Percentiles rank a stretch among this genome's conserved stretches.
Evolutionary conservation across 2,113 vertebrate species (phyloP).

Genomic region (Eudyptes chrysolophus): DNA sequence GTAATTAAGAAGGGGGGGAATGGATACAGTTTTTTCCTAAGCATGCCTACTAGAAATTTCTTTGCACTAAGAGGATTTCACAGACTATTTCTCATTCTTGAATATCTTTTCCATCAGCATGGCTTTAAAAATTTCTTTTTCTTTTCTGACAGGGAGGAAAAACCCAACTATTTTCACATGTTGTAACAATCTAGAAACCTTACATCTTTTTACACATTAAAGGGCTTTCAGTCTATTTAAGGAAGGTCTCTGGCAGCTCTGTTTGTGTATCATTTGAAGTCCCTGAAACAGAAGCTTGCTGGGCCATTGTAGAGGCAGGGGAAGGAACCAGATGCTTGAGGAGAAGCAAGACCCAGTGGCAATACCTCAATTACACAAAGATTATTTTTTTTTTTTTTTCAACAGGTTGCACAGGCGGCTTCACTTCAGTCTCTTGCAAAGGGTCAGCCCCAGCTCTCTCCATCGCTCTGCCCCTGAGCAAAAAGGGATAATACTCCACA

Average conservation of each 20-base stretch:
- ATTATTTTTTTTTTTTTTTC: not conserved
- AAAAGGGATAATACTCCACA: not conserved
- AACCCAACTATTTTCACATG: not conserved
- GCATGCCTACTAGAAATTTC: not conserved
- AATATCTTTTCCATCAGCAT: not conserved
- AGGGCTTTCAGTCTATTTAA: not conserved
- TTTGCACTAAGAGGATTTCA: not conserved
- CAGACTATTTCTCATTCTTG: not conserved
- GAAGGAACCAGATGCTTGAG: not conserved
- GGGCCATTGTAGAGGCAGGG: too few relatives aligned
- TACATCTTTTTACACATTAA: not conserved
- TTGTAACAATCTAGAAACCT: not conserved
- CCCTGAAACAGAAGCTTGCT: not conserved
- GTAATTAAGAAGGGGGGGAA: not conserved
- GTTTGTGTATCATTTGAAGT: too few relatives aligned
- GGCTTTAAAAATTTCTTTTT: not conserved
- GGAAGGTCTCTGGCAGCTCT: not conserved
- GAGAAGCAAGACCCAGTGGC: not conserved
- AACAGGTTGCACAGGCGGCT: fast-evolving
- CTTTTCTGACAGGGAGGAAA: not conserved
- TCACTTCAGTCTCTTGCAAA: not conserved
- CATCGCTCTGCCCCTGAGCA: not conserved
- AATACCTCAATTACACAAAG: not conserved
- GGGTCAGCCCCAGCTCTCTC: not conserved
- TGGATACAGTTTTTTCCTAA: not conserved